These are phyloP conservation scores for Acrocephalus kingi DNA, from an alignment of 2,113 vertebrate species.

Conservation along the genomic window DNA sequence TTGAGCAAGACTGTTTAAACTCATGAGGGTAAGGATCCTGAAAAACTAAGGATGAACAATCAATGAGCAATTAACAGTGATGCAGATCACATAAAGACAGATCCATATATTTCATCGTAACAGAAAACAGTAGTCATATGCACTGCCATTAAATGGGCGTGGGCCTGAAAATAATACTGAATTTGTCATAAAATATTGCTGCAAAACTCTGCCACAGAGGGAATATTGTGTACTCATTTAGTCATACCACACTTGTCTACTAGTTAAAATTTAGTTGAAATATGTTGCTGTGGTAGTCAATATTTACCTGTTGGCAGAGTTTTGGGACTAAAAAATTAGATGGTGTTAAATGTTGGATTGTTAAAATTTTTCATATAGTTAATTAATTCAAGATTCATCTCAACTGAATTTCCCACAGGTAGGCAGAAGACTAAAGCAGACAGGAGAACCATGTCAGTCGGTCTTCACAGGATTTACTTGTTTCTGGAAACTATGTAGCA, in stretches of 20 bases:
- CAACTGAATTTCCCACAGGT: not conserved
- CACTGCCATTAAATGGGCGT: accelerated
- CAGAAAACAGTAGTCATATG: not conserved
- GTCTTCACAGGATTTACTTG: not conserved
- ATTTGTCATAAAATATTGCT: not conserved
- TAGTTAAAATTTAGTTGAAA: not conserved
- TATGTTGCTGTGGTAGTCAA: not conserved
- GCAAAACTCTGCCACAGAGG: not conserved
- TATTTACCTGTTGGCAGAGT: not conserved
- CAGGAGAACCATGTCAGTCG: not conserved
- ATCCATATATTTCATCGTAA: not conserved
- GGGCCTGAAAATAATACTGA: not conserved
- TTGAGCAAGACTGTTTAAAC: not conserved
- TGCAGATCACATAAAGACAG: not conserved
- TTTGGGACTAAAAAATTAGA: not conserved
- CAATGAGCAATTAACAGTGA: not conserved
- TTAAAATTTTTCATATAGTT: not conserved
- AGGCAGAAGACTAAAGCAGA: not conserved
- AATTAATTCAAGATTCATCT: not conserved
- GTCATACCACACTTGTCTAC: not conserved
- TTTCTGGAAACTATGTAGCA: not conserved
- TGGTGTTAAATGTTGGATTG: not conserved
- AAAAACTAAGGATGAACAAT: not conserved
- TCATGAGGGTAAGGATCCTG: not conserved
- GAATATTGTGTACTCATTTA: not conserved